Evolutionary conservation across 2,113 vertebrate genomes (phyloP).

Genomic region (Phyllopteryx taeniolatus): DNA sequence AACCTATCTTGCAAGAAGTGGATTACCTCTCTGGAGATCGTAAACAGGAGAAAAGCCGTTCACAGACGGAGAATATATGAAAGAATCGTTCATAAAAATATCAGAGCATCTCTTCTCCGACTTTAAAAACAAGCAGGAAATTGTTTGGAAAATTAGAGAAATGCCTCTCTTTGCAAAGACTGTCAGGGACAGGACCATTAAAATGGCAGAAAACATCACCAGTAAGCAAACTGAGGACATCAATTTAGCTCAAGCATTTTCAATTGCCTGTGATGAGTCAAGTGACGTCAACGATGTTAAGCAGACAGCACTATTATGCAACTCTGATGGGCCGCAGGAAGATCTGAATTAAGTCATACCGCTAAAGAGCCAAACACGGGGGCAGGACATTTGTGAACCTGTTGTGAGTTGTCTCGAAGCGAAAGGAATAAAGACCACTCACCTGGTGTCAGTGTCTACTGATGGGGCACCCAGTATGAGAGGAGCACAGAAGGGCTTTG

Average conservation of each 20-base stretch:
- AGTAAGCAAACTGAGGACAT: conserved; percentile 33
- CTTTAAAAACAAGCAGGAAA: conserved; percentile 47
- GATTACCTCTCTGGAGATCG: too few species aligned
- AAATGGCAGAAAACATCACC: conserved; percentile 44
- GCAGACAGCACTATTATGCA: conserved; percentile 21
- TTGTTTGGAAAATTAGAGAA: conserved; percentile 41
- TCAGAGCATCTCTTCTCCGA: neutral
- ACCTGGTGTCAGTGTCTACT: conserved; percentile 10
- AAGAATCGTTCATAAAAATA: neutral
- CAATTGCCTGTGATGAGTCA: conserved; percentile 10
- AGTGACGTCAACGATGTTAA: conserved; percentile 22
- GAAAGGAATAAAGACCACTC: conserved; percentile 14
- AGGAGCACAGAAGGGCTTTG: conserved; percentile 37
- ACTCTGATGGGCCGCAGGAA: conserved; percentile 18
- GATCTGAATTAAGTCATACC: conserved; percentile 9
- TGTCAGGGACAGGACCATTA: conserved; percentile 31
- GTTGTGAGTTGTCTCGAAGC: conserved; percentile 9
- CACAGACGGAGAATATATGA: neutral
- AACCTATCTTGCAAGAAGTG: too few species aligned
- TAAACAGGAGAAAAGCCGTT: too few species aligned
- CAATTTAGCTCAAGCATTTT: conserved; percentile 21
- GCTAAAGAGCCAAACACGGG: conserved; percentile 4
- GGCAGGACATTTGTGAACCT: neutral
- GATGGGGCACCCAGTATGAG: conserved; percentile 40
- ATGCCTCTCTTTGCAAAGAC: conserved; percentile 50